Evolutionary conservation across 1,140 invertebrate genomes (phyloP).

Genomic region (Phocides pigmalion): DNA sequence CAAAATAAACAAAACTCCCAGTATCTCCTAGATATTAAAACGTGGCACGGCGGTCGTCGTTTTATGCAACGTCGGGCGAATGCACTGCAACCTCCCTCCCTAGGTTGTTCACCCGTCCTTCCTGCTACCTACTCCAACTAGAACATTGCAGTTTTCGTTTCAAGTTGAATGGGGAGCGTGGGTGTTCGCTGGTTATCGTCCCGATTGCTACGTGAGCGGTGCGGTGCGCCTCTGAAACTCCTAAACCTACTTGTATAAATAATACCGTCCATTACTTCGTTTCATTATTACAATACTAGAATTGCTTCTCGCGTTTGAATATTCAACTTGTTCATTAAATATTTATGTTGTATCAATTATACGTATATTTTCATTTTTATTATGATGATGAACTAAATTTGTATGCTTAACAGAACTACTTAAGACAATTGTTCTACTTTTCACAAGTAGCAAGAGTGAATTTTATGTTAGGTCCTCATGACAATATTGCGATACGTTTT

Average conservation of each 20-base stretch:
- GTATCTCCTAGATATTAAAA: conserved; percentile 36
- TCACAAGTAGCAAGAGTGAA: neutral
- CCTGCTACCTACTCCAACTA: conserved; percentile 52
- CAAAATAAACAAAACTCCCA: neutral
- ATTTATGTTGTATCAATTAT: neutral
- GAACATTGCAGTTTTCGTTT: conserved; percentile 61
- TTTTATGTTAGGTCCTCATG: neutral
- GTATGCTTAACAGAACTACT: too few species aligned
- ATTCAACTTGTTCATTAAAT: neutral
- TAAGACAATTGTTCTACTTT: too few species aligned
- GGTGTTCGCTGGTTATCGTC: conserved; percentile 55
- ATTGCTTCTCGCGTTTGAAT: neutral
- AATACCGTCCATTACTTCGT: conserved; percentile 1
- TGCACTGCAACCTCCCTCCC: conserved; percentile 50
- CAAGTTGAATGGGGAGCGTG: conserved; percentile 60
- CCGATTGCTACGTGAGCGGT: conserved; percentile 37
- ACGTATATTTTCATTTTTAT: too few species aligned
- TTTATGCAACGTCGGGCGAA: conserved; percentile 54
- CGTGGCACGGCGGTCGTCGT: conserved; percentile 49
- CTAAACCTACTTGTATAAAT: conserved; percentile 4
- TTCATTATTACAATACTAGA: neutral
- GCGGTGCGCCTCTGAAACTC: conserved; percentile 36
- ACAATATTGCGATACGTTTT: conserved; percentile 36
- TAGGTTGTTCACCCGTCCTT: conserved; percentile 67
- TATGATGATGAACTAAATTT: too few species aligned